Evolutionary conservation across 2,888 invertebrate genomes (phyloP).

Genomic region (Zaprionus bogoriensis): DNA sequence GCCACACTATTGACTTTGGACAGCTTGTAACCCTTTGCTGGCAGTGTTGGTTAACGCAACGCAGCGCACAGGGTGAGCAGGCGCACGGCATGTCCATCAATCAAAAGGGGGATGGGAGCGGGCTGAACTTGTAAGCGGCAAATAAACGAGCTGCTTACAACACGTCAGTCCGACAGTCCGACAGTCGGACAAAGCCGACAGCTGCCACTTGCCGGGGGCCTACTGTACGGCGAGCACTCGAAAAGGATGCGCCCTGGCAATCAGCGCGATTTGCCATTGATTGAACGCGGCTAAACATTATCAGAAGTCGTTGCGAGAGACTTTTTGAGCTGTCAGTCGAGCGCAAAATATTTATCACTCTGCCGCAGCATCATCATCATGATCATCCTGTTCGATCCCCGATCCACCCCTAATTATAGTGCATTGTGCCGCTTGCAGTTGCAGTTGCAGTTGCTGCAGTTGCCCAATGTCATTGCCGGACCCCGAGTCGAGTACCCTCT

Average conservation of each 20-base stretch:
- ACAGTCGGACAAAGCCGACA: constrained; percentile 56
- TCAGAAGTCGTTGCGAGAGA: constrained; percentile 8
- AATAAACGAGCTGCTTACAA: constrained; percentile 54
- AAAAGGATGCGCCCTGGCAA: constrained; percentile 48
- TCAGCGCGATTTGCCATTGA: neutral
- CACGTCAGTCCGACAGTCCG: too few species aligned
- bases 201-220: constrained; percentile 63
- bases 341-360: constrained; percentile 73
- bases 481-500: constrained; percentile 4
- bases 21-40: constrained; percentile 51
- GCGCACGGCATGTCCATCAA: constrained; percentile 36
- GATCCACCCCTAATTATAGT: constrained; percentile 58
- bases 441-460: constrained; percentile 33
- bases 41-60: constrained; percentile 48
- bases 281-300: neutral
- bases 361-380: constrained; percentile 10
- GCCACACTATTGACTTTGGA: constrained; percentile 53
- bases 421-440: constrained; percentile 40
- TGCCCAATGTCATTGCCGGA: constrained; percentile 18
- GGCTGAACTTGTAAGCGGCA: constrained; percentile 26
- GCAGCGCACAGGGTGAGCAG: constrained; percentile 28
- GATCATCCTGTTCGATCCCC: too few species aligned
- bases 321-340: constrained; percentile 65
- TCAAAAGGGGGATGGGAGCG: constrained; percentile 38
- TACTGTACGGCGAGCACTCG: constrained; percentile 35